Evolutionary conservation across 2,113 vertebrate genomes (phyloP).

Genomic region (Struthidea cinerea): DNA sequence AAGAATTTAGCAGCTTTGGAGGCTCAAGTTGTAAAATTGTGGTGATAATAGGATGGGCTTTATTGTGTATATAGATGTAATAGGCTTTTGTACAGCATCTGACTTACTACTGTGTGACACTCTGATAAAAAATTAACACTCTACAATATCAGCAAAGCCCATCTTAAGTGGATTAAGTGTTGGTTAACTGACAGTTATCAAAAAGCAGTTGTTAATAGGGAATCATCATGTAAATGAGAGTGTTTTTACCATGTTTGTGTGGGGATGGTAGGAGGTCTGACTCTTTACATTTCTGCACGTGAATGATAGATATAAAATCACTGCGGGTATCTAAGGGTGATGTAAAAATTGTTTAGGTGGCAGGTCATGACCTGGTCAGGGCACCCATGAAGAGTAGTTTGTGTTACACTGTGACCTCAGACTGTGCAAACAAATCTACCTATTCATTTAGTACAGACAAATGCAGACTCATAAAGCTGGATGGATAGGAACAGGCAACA

Average conservation of each 20-base stretch:
- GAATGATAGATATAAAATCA: not conserved
- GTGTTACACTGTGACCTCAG: not conserved
- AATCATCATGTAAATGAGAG: not conserved
- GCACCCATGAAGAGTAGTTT: not conserved
- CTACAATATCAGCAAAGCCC: not conserved
- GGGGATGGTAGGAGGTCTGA: not conserved
- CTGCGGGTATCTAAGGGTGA: not conserved
- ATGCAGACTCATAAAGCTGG: not conserved
- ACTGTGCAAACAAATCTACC: not conserved
- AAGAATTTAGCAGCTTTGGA: not conserved
- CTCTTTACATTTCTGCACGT: not conserved
- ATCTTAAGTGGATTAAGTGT: not conserved
- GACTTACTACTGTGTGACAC: not conserved
- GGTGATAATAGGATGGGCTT: not conserved
- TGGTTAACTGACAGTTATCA: not conserved
- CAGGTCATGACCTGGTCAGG: not conserved
- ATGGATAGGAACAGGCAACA: not conserved
- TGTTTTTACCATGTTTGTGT: not conserved
- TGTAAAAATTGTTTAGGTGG: not conserved
- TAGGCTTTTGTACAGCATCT: not conserved
- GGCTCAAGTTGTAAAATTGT: not conserved
- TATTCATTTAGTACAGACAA: not conserved
- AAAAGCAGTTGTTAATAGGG: not conserved
- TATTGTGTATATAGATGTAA: not conserved
- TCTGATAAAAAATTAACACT: conserved; percentile 29